These are phyloP conservation scores for Falco berigora DNA, from an alignment of 2,797 vertebrate genomes.

Conservation along the genomic window DNA sequence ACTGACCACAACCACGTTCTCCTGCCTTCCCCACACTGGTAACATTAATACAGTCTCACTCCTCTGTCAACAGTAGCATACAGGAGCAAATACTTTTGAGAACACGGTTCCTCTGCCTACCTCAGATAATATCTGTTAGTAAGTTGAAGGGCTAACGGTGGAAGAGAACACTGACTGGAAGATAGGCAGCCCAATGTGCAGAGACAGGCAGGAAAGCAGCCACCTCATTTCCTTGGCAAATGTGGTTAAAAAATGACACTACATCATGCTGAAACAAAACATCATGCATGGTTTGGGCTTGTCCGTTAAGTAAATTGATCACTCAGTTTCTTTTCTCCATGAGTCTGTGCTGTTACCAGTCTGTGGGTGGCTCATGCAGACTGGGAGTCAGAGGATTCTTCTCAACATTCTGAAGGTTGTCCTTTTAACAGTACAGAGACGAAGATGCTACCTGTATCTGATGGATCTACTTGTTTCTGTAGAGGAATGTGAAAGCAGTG, in stretches of 20 bases:
- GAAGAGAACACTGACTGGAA: neutral
- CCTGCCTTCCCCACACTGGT: neutral
- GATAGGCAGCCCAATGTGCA: neutral
- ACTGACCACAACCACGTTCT: neutral
- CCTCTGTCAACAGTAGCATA: neutral
- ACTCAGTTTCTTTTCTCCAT: neutral
- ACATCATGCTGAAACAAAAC: neutral
- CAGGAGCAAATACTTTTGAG: neutral
- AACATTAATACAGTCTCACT: neutral
- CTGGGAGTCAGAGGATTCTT: neutral
- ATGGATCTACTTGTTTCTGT: neutral
- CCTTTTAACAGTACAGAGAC: neutral
- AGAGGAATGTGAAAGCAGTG: neutral
- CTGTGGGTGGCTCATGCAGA: neutral
- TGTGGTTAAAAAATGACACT: neutral
- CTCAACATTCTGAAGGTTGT: neutral
- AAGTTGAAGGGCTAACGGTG: neutral
- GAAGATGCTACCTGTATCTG: neutral
- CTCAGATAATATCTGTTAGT: neutral
- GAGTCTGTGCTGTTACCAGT: fast-evolving
- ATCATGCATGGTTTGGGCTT: neutral
- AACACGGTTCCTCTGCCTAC: neutral
- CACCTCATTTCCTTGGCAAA: neutral
- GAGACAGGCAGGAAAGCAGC: neutral
- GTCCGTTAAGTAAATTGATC: neutral